Evolutionary conservation across 1,140 invertebrate genomes (phyloP).

Genomic region (Pristionchus pacificus): DNA sequence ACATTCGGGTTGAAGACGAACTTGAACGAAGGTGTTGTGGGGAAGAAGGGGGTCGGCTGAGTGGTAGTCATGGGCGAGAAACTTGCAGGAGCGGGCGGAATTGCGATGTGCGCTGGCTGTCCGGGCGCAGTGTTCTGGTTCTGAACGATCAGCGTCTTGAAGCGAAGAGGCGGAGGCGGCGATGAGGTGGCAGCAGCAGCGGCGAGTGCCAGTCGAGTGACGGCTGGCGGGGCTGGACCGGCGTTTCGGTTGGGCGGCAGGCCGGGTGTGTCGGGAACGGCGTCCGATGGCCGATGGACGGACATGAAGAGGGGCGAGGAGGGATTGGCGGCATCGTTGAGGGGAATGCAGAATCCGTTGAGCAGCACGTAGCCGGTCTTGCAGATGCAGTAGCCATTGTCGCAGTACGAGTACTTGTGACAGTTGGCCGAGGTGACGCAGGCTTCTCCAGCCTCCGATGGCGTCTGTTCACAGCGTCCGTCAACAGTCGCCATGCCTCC

Average conservation of each 20-base stretch:
- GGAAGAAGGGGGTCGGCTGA: too few species aligned
- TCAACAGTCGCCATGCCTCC: constrained; percentile 43
- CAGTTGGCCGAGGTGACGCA: constrained; percentile 41
- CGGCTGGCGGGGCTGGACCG: not conserved
- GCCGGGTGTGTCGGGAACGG: not conserved
- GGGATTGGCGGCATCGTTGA: constrained; percentile 23
- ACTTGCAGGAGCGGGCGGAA: too few species aligned
- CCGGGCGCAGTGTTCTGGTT: too few species aligned
- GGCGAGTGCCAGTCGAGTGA: too few species aligned
- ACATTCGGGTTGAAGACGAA: too few species aligned
- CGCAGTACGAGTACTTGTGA: constrained; percentile 49
- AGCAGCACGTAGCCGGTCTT: constrained; percentile 36
- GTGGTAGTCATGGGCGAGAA: too few species aligned
- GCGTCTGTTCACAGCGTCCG: constrained; percentile 31
- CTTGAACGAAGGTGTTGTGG: too few species aligned
- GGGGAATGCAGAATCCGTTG: constrained; percentile 40
- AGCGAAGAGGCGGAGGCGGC: too few species aligned
- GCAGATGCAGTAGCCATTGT: constrained; percentile 55
- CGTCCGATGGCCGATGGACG: not conserved
- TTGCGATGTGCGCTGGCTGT: too few species aligned
- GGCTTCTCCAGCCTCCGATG: constrained; percentile 24
- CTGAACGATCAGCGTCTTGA: too few species aligned
- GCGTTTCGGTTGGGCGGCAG: not conserved
- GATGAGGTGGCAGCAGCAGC: too few species aligned
- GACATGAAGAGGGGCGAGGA: not conserved